These are phyloP conservation scores for Myoxocephalus aenaeus DNA, from an alignment of 2,797 vertebrate genomes.

Conservation along the genomic window DNA sequence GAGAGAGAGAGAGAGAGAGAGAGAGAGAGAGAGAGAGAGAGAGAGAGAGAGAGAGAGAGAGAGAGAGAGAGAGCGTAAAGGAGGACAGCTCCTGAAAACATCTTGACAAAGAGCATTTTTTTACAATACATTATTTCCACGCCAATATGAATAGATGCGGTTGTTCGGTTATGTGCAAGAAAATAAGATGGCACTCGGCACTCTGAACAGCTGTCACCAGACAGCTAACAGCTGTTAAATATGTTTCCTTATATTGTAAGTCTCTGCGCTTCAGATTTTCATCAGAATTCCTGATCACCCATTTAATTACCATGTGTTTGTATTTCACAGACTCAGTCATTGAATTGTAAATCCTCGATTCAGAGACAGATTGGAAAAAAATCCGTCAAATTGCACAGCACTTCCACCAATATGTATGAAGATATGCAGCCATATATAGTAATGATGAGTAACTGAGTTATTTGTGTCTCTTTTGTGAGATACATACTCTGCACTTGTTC, in stretches of 20 bases:
- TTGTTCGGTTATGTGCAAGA: neutral
- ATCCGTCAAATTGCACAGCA: slow-evolving; percentile 19
- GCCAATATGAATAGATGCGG: neutral
- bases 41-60: too few species aligned
- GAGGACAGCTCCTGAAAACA: too few species aligned
- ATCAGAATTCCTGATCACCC: slow-evolving; percentile 26
- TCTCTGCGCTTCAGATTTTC: slow-evolving; percentile 15
- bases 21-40: too few species aligned
- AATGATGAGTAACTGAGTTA: slow-evolving; percentile 25
- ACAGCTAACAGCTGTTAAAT: slow-evolving; percentile 9
- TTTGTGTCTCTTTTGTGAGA: neutral
- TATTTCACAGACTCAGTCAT: slow-evolving; percentile 51
- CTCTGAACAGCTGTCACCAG: slow-evolving; percentile 5
- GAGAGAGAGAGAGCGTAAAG: too few species aligned
- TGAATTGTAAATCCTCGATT: slow-evolving; percentile 62
- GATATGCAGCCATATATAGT: slow-evolving; percentile 33
- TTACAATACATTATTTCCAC: neutral
- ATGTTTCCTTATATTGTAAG: slow-evolving; percentile 7
- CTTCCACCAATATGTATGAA: slow-evolving; percentile 14
- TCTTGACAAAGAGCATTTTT: neutral
- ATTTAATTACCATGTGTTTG: slow-evolving; percentile 58
- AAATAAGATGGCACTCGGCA: neutral
- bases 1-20: too few species aligned
- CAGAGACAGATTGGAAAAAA: slow-evolving; percentile 50
- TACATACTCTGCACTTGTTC: neutral